Base-by-base conservation (phyloP, 2,113 vertebrate genomes). In the Misgurnus mizolepis region DNA sequence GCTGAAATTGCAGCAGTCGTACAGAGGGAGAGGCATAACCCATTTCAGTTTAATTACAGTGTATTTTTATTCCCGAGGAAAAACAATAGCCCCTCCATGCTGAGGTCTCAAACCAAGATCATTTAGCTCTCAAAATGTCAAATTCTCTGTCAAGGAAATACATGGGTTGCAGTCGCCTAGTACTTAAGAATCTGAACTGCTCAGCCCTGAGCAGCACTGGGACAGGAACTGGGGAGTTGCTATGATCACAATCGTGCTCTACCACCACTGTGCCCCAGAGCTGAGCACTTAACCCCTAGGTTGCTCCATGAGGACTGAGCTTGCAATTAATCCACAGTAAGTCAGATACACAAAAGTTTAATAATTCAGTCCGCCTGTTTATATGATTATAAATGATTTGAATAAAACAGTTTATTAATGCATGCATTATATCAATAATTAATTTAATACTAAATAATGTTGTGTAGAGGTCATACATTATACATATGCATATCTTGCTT, bases 1-100 rank as follows among this genome's bases (percentile, higher is more conserved):
- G 45, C 22, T 22, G 41, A 47, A 74, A 47, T 47, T 18, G 18
- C 22, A 12, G 15, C 56, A 73, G 53, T 60, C 39, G 3, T 60
- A 73, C 55, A 74, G 40, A 61, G 39, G 18, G 71, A 56, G 82
- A 86, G 76, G 61, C 55, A 64, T 72, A 75, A 79, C 79, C 86
- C 70, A 64, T 80, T 86, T 80, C 41, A 78, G 62, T 86, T 84
- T 89, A 90, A 90, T 90, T 90, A 89, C 86, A 87, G 84, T 70
- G 78, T 79, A 68, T 34, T 85, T 58, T 75, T 67, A 83, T 86
- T 82, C 82, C 71, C 72, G 79, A 12, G 55, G 72, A 85, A 58
- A 61, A 64, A 84, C 78, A 67, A 84, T 77, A 83, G 83, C 65
- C 65, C 74, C 79, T 79, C 47, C 73, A 75, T 49, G 22, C 58